These are phyloP conservation scores for Haemorhous mexicanus DNA, from an alignment of 2,113 vertebrate genomes.

Conservation along the genomic window DNA sequence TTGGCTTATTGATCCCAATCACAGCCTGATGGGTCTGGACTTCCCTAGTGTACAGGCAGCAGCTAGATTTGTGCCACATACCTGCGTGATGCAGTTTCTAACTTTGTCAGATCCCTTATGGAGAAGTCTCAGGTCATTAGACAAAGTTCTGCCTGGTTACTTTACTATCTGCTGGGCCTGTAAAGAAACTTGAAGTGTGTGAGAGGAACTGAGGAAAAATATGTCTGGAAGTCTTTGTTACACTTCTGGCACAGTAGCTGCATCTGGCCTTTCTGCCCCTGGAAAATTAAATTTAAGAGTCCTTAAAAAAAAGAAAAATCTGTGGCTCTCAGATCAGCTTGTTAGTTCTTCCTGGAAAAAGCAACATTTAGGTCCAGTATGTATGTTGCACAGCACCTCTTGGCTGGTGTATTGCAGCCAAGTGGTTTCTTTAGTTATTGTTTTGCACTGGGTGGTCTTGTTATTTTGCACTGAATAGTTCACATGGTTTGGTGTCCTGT, in stretches of 20 bases:
- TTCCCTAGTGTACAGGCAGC: background rate
- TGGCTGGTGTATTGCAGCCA: background rate
- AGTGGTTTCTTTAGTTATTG: background rate
- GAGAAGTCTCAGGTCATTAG: background rate
- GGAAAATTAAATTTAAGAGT: background rate
- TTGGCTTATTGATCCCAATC: background rate
- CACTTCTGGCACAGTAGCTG: background rate
- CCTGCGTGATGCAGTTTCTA: background rate
- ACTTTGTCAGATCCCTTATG: background rate
- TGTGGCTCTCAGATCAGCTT: background rate
- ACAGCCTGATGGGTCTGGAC: background rate
- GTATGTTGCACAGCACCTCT: background rate
- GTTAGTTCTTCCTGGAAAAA: background rate
- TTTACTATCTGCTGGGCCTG: background rate
- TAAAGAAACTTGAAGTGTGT: background rate
- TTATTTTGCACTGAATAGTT: background rate
- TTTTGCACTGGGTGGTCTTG: background rate
- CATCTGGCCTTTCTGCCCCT: background rate
- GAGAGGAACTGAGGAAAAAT: background rate
- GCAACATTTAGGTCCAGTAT: background rate
- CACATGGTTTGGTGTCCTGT: background rate
- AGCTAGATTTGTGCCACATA: background rate
- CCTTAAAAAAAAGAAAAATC: background rate
- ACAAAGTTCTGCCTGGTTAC: background rate
- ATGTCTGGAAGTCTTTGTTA: background rate